Conservation (phyloP, 2,888 invertebrate genomes). For the Steinernema scapterisci region DNA sequence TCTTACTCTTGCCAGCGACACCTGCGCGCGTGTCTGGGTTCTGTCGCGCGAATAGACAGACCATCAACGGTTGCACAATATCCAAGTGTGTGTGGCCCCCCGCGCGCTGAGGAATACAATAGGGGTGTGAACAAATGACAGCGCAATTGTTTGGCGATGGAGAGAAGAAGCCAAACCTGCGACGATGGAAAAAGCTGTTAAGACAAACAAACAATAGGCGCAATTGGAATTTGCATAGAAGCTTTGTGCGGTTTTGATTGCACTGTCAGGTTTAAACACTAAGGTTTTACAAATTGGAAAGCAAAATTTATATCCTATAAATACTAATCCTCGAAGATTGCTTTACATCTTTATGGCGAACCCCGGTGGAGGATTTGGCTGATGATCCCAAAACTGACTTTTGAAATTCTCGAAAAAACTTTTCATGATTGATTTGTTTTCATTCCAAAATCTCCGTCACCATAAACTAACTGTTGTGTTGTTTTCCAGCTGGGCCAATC, state of each 20-base stretch:
- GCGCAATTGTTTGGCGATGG: slow-evolving; percentile 13
- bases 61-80: slow-evolving; percentile 23
- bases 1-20: background rate
- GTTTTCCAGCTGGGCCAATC: background rate
- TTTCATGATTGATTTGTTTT: background rate
- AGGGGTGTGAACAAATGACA: slow-evolving; percentile 30
- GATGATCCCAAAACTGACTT: too few relatives aligned
- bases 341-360: too few relatives aligned
- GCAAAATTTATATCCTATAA: too few relatives aligned
- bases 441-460: background rate
- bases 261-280: too few relatives aligned
- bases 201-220: slow-evolving; percentile 30
- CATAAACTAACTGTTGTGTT: background rate
- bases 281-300: too few relatives aligned
- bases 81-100: background rate
- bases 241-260: background rate
- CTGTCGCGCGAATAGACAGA: background rate
- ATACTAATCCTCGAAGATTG: too few relatives aligned
- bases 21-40: slow-evolving; percentile 14
- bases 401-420: too few relatives aligned
- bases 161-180: slow-evolving; percentile 19
- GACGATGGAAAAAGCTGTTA: slow-evolving; percentile 2
- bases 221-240: slow-evolving; percentile 2
- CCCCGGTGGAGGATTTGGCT: too few relatives aligned
- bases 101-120: slow-evolving; percentile 16